A percentile compares a stretch with the other conserved stretches of the same genome.
phyloP scores from a whole-genome alignment of 1,140 invertebrate genomes.

The Pachypsylla venusta region DNA sequence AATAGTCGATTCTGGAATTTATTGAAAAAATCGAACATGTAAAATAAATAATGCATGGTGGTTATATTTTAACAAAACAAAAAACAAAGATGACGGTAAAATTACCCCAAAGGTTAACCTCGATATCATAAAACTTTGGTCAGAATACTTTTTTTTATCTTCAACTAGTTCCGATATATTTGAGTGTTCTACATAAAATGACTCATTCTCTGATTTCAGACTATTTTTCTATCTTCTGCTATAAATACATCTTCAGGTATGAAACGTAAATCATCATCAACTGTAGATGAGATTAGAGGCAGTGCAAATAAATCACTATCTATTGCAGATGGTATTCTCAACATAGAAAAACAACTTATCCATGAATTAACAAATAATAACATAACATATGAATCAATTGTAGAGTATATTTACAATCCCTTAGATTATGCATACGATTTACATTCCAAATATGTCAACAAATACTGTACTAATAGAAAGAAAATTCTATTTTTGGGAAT shows the following conservation, averaged over 20 bases:
- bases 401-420: conserved; percentile 65
- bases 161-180: too few species aligned
- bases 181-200: too few species aligned
- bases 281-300: background rate
- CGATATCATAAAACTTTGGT: too few species aligned
- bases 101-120: too few species aligned
- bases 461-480: conserved; percentile 48
- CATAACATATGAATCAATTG: conserved; percentile 17
- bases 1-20: too few species aligned
- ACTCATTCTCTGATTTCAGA: too few species aligned
- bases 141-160: too few species aligned
- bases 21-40: too few species aligned
- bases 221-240: background rate
- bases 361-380: conserved; percentile 5
- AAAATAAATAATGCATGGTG: too few species aligned
- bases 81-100: too few species aligned
- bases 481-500: conserved; percentile 73
- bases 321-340: background rate
- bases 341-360: background rate
- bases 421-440: conserved; percentile 62
- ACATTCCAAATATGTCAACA: conserved; percentile 50
- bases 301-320: background rate
- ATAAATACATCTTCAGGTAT: background rate
- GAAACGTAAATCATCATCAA: background rate
- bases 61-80: too few species aligned